Evolutionary conservation across 1,140 invertebrate genomes (phyloP).

Genomic region (Nasonia vitripennis): DNA sequence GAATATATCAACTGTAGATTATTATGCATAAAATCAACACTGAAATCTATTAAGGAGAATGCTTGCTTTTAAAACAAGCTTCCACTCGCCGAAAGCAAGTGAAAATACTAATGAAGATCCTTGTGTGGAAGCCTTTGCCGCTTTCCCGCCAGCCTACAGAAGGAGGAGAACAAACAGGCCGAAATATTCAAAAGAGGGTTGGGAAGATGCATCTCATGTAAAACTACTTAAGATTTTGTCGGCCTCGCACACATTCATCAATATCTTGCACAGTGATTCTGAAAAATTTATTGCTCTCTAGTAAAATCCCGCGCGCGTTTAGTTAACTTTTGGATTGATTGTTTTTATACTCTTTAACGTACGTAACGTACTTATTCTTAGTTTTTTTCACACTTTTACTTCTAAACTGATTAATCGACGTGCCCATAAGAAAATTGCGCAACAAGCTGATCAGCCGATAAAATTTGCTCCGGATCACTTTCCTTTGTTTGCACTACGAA

Average conservation of each 20-base stretch:
- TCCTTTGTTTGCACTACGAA: neutral
- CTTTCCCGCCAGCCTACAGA: neutral
- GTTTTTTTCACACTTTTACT: no score
- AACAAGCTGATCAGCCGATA: no score
- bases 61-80: neutral
- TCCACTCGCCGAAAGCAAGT: neutral
- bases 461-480: neutral
- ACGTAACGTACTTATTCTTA: no score
- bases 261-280: neutral
- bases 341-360: no score
- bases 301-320: no score
- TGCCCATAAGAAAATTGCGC: no score
- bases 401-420: no score
- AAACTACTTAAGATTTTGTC: constrained; percentile 27
- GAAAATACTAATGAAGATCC: constrained; percentile 10
- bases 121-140: neutral
- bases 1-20: no score
- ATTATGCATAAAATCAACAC: no score
- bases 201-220: constrained; percentile 19
- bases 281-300: neutral
- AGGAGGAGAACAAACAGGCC: constrained; percentile 33
- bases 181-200: constrained; percentile 25
- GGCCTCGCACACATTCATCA: constrained; percentile 4
- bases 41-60: no score
- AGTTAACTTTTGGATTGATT: no score